Percentiles rank a stretch among this genome's conserved stretches.
These are phyloP conservation scores for Clivina fossor DNA, from an alignment of 2,888 invertebrate genomes.

Conservation along the genomic window DNA sequence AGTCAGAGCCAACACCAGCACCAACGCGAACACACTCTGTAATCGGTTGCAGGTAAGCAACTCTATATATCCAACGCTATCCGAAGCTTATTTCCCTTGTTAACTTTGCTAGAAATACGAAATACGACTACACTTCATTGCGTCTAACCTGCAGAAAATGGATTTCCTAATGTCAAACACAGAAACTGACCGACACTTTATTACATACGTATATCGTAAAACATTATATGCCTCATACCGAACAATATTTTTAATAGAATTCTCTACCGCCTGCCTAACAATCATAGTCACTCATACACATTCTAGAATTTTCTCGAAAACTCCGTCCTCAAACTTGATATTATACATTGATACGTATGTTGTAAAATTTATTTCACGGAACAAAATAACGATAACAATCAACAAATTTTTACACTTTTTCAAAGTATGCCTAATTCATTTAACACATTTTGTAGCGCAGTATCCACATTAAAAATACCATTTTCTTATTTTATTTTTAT, in stretches of 20 bases:
- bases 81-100: neutral
- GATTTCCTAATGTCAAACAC: slow-evolving; percentile 49
- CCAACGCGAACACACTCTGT: neutral
- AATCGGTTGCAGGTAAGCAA: neutral
- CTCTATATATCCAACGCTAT: too few species aligned
- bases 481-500: neutral
- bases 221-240: slow-evolving; percentile 48
- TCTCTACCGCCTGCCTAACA: slow-evolving; percentile 29
- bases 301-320: too few species aligned
- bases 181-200: slow-evolving; percentile 44
- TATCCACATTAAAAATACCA: too few species aligned
- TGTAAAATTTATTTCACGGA: too few species aligned
- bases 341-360: too few species aligned
- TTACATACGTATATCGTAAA: slow-evolving; percentile 50
- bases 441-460: too few species aligned
- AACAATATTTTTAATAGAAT: slow-evolving; percentile 50
- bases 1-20: neutral
- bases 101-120: slow-evolving; percentile 7
- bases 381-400: too few species aligned
- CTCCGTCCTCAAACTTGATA: too few species aligned
- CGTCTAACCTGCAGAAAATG: slow-evolving; percentile 40
- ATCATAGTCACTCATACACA: slow-evolving; percentile 21
- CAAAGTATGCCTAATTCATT: too few species aligned
- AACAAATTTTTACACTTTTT: too few species aligned
- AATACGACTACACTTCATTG: slow-evolving; percentile 21